phyloP scores from a whole-genome alignment of 2,888 invertebrate species.

The Cerastoderma edule region DNA sequence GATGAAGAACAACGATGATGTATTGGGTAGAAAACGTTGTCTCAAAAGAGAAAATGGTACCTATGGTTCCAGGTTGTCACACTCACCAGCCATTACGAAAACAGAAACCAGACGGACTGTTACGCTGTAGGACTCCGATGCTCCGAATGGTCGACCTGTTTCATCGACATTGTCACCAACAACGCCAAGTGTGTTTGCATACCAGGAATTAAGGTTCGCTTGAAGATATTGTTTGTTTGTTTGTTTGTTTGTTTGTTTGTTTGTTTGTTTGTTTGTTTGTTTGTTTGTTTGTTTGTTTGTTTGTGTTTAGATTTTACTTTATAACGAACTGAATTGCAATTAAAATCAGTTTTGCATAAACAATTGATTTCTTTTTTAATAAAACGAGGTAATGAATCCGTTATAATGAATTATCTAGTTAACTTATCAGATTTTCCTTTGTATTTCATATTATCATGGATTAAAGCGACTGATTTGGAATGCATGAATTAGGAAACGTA shows the following conservation, averaged over 20 bases:
- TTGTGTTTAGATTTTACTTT: not conserved
- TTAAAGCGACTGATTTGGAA: not conserved
- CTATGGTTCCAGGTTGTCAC: no score
- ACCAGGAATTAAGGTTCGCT: not conserved
- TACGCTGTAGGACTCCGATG: no score
- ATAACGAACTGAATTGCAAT: not conserved
- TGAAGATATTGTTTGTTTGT: not conserved
- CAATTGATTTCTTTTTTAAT: not conserved
- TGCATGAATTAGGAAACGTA: not conserved
- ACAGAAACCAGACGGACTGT: no score
- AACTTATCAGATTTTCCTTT: not conserved
- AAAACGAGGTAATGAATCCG: not conserved
- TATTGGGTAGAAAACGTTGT: no score
- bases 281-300: not conserved
- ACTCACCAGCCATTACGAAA: no score
- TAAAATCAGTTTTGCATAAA: not conserved
- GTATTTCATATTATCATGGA: not conserved
- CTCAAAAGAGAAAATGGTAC: no score
- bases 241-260: not conserved
- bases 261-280: not conserved
- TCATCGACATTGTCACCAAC: not conserved
- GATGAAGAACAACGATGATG: no score
- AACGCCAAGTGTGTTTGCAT: conserved; percentile 7
- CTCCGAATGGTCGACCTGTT: no score
- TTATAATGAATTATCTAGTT: not conserved